Conservation (phyloP, 2,113 vertebrate genomes). For the Zosterops borbonicus region DNA sequence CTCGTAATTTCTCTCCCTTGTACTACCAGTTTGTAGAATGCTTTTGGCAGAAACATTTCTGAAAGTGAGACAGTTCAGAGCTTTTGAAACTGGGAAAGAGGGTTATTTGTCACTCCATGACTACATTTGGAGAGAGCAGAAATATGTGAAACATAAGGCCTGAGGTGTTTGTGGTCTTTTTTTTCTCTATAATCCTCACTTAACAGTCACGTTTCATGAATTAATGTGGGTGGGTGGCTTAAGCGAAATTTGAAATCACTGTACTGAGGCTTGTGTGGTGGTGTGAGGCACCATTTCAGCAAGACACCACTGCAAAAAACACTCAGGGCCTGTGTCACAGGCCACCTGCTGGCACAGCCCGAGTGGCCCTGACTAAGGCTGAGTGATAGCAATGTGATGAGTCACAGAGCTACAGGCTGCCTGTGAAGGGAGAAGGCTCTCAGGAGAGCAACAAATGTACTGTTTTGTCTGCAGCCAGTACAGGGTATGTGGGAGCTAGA, state of each 20-base stretch:
- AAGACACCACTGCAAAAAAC: not conserved
- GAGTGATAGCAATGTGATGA: not conserved
- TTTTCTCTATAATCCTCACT: not conserved
- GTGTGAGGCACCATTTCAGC: not conserved
- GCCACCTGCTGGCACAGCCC: not conserved
- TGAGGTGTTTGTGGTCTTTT: not conserved
- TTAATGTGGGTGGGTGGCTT: not conserved
- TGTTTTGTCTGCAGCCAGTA: not conserved
- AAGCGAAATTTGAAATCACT: not conserved
- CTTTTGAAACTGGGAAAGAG: not conserved
- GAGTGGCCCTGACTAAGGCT: not conserved
- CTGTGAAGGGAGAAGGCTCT: not conserved
- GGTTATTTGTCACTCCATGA: not conserved
- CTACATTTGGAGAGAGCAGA: not conserved
- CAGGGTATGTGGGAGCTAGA: not conserved
- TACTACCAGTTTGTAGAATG: not conserved
- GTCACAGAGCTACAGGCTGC: not conserved
- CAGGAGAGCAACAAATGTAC: not conserved
- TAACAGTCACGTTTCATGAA: constrained; percentile 26
- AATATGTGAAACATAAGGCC: not conserved
- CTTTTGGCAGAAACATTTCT: not conserved
- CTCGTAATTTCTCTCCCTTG: not conserved
- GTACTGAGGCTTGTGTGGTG: not conserved
- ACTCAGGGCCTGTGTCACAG: not conserved
- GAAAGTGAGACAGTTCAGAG: not conserved